These are phyloP conservation scores for Drosophila mettleri DNA, from an alignment of 2,888 invertebrate species.

Conservation along the genomic window DNA sequence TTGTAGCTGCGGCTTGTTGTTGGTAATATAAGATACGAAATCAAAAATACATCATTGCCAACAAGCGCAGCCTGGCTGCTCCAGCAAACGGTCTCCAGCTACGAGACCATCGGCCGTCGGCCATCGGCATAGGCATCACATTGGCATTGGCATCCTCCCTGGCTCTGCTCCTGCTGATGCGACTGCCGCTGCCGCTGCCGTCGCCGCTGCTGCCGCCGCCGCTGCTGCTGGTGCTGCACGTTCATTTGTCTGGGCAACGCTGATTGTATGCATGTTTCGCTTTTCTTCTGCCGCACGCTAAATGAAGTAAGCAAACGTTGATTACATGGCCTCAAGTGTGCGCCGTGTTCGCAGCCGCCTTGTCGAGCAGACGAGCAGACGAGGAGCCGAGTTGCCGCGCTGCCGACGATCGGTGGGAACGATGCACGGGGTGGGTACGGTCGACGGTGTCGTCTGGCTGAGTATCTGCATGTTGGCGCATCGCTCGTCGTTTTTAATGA, in stretches of 20 bases:
- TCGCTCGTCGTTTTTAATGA: slow-evolving; percentile 75
- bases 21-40: slow-evolving; percentile 82
- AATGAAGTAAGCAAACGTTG: slow-evolving; percentile 81
- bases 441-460: slow-evolving; percentile 34
- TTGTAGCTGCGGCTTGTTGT: slow-evolving; percentile 61
- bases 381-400: slow-evolving; percentile 11
- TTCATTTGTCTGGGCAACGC: slow-evolving; percentile 65
- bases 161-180: slow-evolving; percentile 34
- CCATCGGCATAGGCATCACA: slow-evolving; percentile 28
- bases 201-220: slow-evolving; percentile 28
- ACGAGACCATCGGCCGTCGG: slow-evolving; percentile 16
- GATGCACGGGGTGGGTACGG: slow-evolving; percentile 10
- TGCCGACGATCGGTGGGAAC: slow-evolving; percentile 25
- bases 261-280: slow-evolving; percentile 81
- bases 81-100: slow-evolving; percentile 44
- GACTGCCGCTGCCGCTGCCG: slow-evolving; percentile 8
- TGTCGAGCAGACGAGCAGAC: slow-evolving; percentile 15
- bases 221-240: slow-evolving; percentile 31
- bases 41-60: slow-evolving; percentile 82
- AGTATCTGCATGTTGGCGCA: slow-evolving; percentile 63
- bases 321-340: slow-evolving; percentile 81
- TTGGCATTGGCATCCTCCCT: slow-evolving; percentile 28
- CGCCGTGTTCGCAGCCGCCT: slow-evolving; percentile 63
- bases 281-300: slow-evolving; percentile 80
- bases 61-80: slow-evolving; percentile 67